These are phyloP conservation scores for Eupithecia tripunctaria DNA, from an alignment of 2,888 invertebrate genomes.

Conservation along the genomic window DNA sequence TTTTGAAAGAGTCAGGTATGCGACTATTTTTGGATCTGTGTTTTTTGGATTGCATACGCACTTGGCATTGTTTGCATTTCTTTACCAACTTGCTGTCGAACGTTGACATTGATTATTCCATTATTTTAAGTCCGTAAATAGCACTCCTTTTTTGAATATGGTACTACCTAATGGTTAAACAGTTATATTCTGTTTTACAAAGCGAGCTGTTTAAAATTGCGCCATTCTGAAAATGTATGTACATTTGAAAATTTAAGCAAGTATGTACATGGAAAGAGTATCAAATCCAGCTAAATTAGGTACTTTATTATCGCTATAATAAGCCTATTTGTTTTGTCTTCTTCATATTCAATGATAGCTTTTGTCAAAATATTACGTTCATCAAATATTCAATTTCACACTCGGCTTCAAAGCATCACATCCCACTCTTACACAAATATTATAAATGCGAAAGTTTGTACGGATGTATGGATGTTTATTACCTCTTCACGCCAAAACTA, in stretches of 20 bases:
- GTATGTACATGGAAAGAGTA: too few relatives aligned
- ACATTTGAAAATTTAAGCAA: too few relatives aligned
- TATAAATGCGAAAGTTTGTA: too few relatives aligned
- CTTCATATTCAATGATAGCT: neutral
- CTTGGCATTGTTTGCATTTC: slow-evolving; percentile 6
- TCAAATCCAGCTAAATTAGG: neutral
- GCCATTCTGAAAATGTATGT: neutral
- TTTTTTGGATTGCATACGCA: slow-evolving; percentile 4
- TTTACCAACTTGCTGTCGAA: neutral
- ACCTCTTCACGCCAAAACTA: too few relatives aligned
- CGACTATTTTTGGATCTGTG: slow-evolving; percentile 27
- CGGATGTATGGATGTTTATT: too few relatives aligned
- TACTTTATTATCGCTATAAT: neutral
- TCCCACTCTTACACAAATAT: too few relatives aligned
- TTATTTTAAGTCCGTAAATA: too few relatives aligned
- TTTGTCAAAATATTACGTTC: neutral
- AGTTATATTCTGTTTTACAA: neutral
- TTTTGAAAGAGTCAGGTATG: slow-evolving; percentile 33
- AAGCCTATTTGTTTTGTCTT: neutral
- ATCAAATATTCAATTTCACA: neutral
- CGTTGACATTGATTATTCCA: neutral
- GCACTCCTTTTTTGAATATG: too few relatives aligned
- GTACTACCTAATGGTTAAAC: neutral
- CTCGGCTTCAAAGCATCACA: too few relatives aligned
- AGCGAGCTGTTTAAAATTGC: neutral